Evolutionary conservation across 92 coral and sea anemone genomes (phyloP).

Genomic region (Blastomussa wellsi): DNA sequence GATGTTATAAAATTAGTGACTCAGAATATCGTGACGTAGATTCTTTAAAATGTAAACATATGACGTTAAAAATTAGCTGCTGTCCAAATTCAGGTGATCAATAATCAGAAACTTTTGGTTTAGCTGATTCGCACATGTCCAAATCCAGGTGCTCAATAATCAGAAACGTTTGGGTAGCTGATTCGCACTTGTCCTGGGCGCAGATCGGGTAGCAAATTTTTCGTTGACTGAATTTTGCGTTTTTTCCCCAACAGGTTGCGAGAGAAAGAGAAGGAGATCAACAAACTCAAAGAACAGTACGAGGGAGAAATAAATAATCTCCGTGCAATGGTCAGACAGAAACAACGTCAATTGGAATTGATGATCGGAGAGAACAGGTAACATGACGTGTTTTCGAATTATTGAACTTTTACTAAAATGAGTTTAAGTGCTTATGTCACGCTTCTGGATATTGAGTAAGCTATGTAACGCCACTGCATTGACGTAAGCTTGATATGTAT

Average conservation of each 20-base stretch:
- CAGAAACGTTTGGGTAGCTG: too few relatives aligned
- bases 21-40: too few relatives aligned
- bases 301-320: conserved; percentile 82
- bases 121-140: too few relatives aligned
- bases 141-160: too few relatives aligned
- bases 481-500: too few relatives aligned
- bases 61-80: too few relatives aligned
- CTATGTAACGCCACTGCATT: background rate
- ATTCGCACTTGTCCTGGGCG: background rate
- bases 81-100: too few relatives aligned
- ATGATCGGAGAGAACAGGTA: conserved; percentile 94
- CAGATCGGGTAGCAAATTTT: background rate
- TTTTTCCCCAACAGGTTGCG: conserved; percentile 52
- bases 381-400: background rate
- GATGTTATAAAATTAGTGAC: too few relatives aligned
- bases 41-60: too few relatives aligned
- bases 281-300: conserved; percentile 75
- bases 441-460: background rate
- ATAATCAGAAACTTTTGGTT: too few relatives aligned
- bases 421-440: background rate
- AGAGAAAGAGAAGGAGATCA: conserved; percentile 85
- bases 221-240: background rate
- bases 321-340: conserved; percentile 79
- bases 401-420: background rate
- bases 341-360: conserved; percentile 79